Base-by-base conservation (phyloP, 2,113 vertebrate species). In the Alethe castanea region DNA sequence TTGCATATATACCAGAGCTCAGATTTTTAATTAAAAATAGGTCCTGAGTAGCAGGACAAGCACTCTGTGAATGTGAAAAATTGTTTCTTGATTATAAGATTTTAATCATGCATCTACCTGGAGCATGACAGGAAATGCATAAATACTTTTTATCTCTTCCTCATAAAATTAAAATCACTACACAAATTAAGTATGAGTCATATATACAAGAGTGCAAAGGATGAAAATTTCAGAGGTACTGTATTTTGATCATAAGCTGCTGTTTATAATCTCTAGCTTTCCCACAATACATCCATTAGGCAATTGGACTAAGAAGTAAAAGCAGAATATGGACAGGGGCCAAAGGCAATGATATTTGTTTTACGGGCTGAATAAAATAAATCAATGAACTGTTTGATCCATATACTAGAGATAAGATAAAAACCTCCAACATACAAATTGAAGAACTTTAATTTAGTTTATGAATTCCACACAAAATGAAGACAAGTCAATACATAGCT, bases 1-100 rank as follows among this genome's bases (percentile, higher is more conserved):
- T 86, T 91, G 14, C 12, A 56, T n/a, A 31, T 12, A 11, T 59
- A 69, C 20, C 4, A 77, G 20, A 73, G 19, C 50, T 77, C 62
- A 83, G 28, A 65, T 61, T 95, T 84, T 92, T 92, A 95, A 94
- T 93, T 93, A 77, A 77, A 94, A 73, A 73, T n/a, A 45, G 25
- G 59, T 73, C 35, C 38, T 70, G 23, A 83, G 45, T 40, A 86
- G 67, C 23, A 73, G 62, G 42, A 86, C 44, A 79, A 80, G 20
- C 23, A 62, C 6, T 53, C 8, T 57, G 19, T 42, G 45, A 84
- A 76, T 29, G 12, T 88, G 22, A 88, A 80, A 81, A 90, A 72
- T 17, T 53, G 81, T 79, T 91, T 76, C 13, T 71, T 90, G 36
- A 61, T 93, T 85, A 20, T 69, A 56, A 79, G 20, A 4, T 72